Conservation (phyloP, 2,113 vertebrate species). For the Bombycilla garrulus region DNA sequence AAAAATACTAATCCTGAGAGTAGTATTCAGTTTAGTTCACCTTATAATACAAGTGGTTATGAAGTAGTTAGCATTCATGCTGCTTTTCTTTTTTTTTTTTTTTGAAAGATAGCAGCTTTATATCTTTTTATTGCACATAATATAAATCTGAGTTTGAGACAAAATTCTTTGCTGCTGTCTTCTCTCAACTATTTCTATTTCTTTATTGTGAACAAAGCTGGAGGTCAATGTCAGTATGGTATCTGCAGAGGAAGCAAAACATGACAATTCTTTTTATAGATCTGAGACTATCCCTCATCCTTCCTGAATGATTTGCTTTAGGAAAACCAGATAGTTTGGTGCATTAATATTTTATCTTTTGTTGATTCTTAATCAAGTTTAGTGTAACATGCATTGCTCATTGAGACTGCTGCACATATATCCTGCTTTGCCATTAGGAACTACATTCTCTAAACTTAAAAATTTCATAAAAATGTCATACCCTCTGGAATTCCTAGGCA, state of each 20-base stretch:
- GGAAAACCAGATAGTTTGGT: neutral
- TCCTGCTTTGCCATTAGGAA: neutral
- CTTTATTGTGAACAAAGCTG: neutral
- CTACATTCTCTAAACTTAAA: neutral
- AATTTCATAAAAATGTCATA: neutral
- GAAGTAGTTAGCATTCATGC: neutral
- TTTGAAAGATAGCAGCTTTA: neutral
- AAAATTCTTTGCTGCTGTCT: neutral
- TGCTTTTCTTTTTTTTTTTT: neutral
- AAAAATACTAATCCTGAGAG: neutral
- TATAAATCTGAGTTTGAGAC: neutral
- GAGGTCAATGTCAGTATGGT: neutral
- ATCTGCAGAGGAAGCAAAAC: neutral
- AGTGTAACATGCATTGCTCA: neutral
- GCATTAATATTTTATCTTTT: neutral
- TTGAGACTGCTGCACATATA: neutral
- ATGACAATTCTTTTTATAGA: neutral
- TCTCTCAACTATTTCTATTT: neutral
- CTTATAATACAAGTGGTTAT: neutral
- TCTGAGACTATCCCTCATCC: neutral
- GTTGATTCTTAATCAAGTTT: neutral
- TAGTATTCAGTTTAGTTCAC: neutral
- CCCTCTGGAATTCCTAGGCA: neutral
- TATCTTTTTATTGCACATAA: neutral
- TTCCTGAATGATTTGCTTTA: neutral